Evolutionary conservation across 2,113 vertebrate species (phyloP), one percentile per base, ranked within the genome.

Genomic region (Phalacrocorax carbo): DNA sequence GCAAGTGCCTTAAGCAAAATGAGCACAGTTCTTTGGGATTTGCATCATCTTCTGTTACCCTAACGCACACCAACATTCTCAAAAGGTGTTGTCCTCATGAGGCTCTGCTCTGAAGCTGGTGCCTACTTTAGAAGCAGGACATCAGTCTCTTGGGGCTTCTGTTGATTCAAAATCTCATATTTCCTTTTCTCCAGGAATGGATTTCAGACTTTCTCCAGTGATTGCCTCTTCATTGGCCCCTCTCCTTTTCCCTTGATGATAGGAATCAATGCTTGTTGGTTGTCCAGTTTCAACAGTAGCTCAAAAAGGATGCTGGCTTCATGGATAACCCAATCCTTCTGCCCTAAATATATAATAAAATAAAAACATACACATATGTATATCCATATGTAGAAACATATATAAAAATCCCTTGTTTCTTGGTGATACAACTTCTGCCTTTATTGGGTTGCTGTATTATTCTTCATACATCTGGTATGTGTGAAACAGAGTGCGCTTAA

Each of bases 401-500:
- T 7, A 49, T 51, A 51, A 72, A 34, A 78, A 60, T 15, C 36
- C 62, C 23, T 65, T 71, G 30, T 40, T 95, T 88, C 76, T 79
- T 86, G 51, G 15, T 62, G 78, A 15, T 62, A 8, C 26, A 44
- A 54, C 60, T 81, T 84, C 81, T 78, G 7, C 21, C 6, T 58
- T 84, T 87, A 34, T 83, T 49, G n/a, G 57, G 73, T 55, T 90
- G 23, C 69, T 90, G 23, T 88, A 10, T 58, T 68, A 49, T 64
- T 85, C 82, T 80, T 85, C 52, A 32, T 82, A 46, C 21, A 55
- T 72, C 54, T 85, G n/a, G 75, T n/a, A 65, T 34, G 15, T 87
- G 49, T 90, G 83, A 89, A 97, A 79, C 21, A 73, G 38, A 84
- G 42, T 42, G 48, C 48, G 22, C 88, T 94, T 87, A 95, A 69